Evolutionary conservation across 2,113 vertebrate genomes (phyloP).

Genomic region (Clarias magur): DNA sequence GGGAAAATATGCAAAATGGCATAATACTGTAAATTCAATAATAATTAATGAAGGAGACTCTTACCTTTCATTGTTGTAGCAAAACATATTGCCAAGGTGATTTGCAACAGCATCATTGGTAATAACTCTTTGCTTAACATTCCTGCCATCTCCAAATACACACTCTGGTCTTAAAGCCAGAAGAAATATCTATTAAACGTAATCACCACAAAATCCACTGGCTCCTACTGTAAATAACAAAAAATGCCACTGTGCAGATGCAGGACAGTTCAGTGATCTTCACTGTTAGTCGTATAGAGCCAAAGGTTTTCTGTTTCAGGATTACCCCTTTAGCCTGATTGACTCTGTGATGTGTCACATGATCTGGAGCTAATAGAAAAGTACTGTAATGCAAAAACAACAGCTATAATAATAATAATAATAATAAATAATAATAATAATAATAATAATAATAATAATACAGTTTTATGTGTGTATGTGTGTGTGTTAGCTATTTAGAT

Average conservation of each 20-base stretch:
- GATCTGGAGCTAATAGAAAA: neutral
- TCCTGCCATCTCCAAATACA: slow-evolving; percentile 15
- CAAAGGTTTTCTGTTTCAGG: neutral
- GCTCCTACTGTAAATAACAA: neutral
- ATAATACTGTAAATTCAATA: neutral
- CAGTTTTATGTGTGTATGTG: too few species aligned
- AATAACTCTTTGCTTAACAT: slow-evolving; percentile 2
- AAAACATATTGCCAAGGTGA: slow-evolving; percentile 15
- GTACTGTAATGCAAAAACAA: neutral
- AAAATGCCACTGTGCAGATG: neutral
- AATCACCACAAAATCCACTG: neutral
- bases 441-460: neutral
- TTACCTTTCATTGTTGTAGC: slow-evolving; percentile 41
- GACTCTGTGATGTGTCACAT: slow-evolving; percentile 2
- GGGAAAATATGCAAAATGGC: neutral
- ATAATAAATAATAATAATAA: neutral
- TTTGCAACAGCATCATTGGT: slow-evolving; percentile 24
- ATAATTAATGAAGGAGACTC: neutral
- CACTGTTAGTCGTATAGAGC: neutral
- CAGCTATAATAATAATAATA: neutral
- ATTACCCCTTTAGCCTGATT: slow-evolving; percentile 4
- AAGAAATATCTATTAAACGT: neutral
- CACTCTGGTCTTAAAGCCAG: too few species aligned
- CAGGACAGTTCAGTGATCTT: neutral
- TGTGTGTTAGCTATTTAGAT: neutral